phyloP scores from a whole-genome alignment of 1,140 invertebrate genomes.

The Araneus ventricosus region DNA sequence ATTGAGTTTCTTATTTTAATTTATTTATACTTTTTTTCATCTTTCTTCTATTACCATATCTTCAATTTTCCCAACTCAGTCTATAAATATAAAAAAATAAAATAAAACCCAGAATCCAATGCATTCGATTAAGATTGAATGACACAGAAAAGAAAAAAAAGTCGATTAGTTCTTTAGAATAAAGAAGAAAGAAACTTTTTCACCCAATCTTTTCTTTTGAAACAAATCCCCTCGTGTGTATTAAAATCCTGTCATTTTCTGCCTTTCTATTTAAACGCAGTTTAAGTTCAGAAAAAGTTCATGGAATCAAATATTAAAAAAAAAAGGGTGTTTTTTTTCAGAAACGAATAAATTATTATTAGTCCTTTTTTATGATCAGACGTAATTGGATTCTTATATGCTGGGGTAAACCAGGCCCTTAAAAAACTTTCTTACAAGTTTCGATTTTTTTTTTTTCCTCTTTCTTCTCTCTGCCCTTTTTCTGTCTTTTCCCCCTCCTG shows the following conservation, averaged over 20 bases:
- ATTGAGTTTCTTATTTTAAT: conserved; percentile 25
- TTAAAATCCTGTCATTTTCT: conserved; percentile 27
- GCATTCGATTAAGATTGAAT: conserved; percentile 41
- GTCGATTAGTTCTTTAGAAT: not conserved
- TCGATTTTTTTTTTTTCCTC: too few species aligned
- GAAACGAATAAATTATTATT: not conserved
- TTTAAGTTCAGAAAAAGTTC: not conserved
- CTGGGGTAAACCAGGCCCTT: too few species aligned
- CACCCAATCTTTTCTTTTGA: not conserved
- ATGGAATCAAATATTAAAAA: not conserved
- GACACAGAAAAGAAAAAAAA: not conserved
- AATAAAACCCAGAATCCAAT: not conserved
- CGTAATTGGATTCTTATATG: conserved; percentile 12
- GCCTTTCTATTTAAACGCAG: not conserved
- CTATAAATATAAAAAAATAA: not conserved
- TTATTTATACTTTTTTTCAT: not conserved
- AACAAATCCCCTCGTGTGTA: not conserved
- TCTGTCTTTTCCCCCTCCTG: too few species aligned
- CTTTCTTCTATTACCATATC: not conserved
- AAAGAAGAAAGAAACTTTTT: not conserved
- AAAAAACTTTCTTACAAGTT: too few species aligned
- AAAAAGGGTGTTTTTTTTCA: not conserved
- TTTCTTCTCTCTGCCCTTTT: too few species aligned
- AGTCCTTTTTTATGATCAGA: not conserved
- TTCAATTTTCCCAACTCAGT: not conserved